Percentiles rank a stretch among this genome's conserved stretches.
Conservation (phyloP, 1,140 invertebrate genomes). For the Phortica variegata region DNA sequence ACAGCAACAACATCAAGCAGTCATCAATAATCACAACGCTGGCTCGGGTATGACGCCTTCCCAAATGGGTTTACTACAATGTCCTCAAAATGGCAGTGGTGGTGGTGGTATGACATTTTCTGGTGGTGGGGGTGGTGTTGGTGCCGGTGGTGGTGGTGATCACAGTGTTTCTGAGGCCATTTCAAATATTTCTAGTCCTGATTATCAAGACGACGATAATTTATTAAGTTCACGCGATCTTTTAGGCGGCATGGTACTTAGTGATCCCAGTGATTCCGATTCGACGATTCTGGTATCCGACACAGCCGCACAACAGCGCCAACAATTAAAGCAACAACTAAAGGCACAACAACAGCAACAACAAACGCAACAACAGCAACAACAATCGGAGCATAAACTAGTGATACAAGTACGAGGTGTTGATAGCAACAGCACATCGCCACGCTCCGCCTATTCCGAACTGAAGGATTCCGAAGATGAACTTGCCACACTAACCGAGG, state of each 20-base stretch:
- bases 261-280: constrained; percentile 83
- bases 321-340: constrained; percentile 57
- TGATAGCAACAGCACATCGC: constrained; percentile 58
- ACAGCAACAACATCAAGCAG: constrained; percentile 28
- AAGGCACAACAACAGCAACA: constrained; percentile 57
- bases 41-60: not conserved
- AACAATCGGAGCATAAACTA: constrained; percentile 69
- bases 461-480: constrained; percentile 58
- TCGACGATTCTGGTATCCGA: constrained; percentile 76
- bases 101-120: constrained; percentile 15
- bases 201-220: constrained; percentile 74
- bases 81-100: constrained; percentile 21
- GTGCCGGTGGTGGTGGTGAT: constrained; percentile 58
- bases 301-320: constrained; percentile 66
- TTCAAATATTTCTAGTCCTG: constrained; percentile 83
- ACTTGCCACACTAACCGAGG: constrained; percentile 50
- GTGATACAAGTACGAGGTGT: constrained; percentile 79
- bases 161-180: constrained; percentile 77
- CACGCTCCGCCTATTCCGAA: constrained; percentile 58
- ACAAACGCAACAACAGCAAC: constrained; percentile 34
- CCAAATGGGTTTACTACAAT: constrained; percentile 26
- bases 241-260: constrained; percentile 74
- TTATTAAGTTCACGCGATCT: constrained; percentile 58
- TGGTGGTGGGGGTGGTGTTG: constrained; percentile 25
- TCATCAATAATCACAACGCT: constrained; percentile 14